Base-by-base conservation (phyloP, 2,113 vertebrate genomes). In the Anarhynchus alexandrinus region DNA sequence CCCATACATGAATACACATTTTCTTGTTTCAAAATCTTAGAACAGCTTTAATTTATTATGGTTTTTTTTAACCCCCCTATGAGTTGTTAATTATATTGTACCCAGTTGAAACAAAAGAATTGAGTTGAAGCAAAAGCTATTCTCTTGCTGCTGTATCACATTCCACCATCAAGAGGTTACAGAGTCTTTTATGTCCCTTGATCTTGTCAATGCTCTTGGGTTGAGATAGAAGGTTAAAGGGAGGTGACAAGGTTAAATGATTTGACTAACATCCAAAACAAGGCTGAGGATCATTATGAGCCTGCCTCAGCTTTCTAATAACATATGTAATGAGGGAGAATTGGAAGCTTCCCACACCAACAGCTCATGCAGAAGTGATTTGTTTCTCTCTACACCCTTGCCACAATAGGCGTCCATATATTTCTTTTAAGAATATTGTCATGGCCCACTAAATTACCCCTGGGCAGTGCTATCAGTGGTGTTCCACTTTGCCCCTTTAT, bases 401-500 rank as follows among this genome's bases (percentile, higher is more conserved):
- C 71, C 85, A 91, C 78, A 95, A 72, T 29, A 93, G 82, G 54
- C 42, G 79, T 43, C 87, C 84, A 87, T 95, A 93, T 96, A 90
- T 96, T 96, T 91, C 69, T 80, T 93, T 73, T 69, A 95, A 96
- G 95, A 96, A 96, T 90, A 90, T 82, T 92, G 93, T 88, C 93
- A 79, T 71, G 92, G 88, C 43, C 88, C 77, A 89, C 86, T 97
- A 97, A 94, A 97, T 97, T 97, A 97, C 93, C 94, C 86, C 61
- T 91, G 90, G 93, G 96, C 96, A 96, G 81, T 4, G 7, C 96
- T 95, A 94, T 91, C 92, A 96, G 47, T 91, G 76, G 65, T 92
- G 79, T 72, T 97, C 90, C 94, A 96, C 92, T 96, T 94, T 96
- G 94, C 91, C 94, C 97, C 91, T 96, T 97, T 96, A 96, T 97